A percentile compares a stretch with the other conserved stretches of the same genome.
phyloP scores from a whole-genome alignment of 2,113 vertebrate genomes.

The Origma solitaria region DNA sequence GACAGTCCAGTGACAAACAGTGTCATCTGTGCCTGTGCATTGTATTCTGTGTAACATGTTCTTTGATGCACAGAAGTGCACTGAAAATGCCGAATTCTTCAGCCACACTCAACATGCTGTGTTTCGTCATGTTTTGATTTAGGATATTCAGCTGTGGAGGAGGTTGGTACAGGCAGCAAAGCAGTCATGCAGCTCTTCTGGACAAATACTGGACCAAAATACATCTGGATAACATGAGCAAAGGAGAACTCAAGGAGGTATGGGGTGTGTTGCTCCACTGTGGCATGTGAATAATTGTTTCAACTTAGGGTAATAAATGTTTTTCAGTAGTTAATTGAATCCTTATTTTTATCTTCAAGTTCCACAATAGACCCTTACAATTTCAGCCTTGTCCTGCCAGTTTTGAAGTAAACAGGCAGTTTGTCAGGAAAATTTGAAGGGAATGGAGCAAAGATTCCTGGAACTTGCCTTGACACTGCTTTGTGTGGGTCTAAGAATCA shows the following conservation, averaged over 20 bases:
- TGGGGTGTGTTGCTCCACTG: not conserved
- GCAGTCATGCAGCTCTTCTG: conserved; percentile 84
- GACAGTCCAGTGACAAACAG: not conserved
- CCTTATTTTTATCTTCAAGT: not conserved
- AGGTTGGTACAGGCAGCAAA: conserved; percentile 87
- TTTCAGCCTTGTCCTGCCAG: not conserved
- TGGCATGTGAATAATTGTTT: not conserved
- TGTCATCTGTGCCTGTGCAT: not conserved
- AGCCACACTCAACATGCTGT: not conserved
- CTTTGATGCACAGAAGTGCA: not conserved
- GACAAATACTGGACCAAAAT: conserved; percentile 96
- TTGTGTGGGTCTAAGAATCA: not conserved
- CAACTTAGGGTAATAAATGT: not conserved
- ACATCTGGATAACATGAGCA: conserved; percentile 84
- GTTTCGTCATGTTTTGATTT: conserved; percentile 3
- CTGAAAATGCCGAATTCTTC: not conserved
- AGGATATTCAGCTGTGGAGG: conserved; percentile 84
- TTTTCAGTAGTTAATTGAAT: not conserved
- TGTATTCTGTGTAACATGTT: not conserved
- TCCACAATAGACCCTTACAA: not conserved
- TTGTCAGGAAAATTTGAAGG: not conserved
- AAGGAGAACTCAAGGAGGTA: conserved; percentile 89
- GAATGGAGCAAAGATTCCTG: not conserved
- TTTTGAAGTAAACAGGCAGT: not conserved
- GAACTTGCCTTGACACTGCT: not conserved